These are phyloP conservation scores for Dipodomys ordii DNA, from an alignment of 2,113 vertebrate species.

Conservation along the genomic window DNA sequence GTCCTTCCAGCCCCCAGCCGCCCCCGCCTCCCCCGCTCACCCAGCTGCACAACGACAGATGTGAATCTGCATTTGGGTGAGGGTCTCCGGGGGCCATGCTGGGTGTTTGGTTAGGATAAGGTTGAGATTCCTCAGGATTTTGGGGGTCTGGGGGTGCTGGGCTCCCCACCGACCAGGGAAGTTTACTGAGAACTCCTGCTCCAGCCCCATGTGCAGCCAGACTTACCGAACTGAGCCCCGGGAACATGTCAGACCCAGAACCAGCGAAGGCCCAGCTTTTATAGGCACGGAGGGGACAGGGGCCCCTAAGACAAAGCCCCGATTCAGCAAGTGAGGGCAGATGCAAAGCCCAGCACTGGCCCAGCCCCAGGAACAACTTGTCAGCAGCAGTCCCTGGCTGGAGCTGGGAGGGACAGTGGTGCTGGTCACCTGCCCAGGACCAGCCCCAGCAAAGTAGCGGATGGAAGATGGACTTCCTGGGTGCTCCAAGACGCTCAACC, in stretches of 20 bases:
- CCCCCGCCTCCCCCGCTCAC: no score
- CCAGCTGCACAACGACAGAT: neutral
- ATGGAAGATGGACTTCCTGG: neutral
- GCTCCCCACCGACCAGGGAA: neutral
- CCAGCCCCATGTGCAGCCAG: neutral
- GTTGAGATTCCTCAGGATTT: neutral
- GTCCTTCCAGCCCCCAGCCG: no score
- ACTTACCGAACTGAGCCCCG: slow-evolving; percentile 70
- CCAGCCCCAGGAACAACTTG: neutral
- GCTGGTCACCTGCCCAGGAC: neutral
- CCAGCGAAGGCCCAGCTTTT: slow-evolving; percentile 49
- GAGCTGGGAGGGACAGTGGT: neutral
- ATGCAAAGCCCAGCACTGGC: slow-evolving; percentile 63
- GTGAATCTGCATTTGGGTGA: neutral
- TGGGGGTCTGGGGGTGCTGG: neutral
- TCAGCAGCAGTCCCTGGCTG: slow-evolving; percentile 61
- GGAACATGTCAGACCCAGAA: slow-evolving; percentile 47
- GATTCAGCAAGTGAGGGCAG: slow-evolving; percentile 41
- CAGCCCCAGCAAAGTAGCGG: neutral
- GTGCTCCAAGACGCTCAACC: neutral
- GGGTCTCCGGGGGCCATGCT: no score
- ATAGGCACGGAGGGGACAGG: slow-evolving; percentile 56
- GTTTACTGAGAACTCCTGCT: neutral
- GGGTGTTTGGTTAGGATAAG: neutral
- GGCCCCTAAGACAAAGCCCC: slow-evolving; percentile 55